Conservation (phyloP, 1,140 invertebrate genomes). For the Ptiloglossa arizonensis region DNA sequence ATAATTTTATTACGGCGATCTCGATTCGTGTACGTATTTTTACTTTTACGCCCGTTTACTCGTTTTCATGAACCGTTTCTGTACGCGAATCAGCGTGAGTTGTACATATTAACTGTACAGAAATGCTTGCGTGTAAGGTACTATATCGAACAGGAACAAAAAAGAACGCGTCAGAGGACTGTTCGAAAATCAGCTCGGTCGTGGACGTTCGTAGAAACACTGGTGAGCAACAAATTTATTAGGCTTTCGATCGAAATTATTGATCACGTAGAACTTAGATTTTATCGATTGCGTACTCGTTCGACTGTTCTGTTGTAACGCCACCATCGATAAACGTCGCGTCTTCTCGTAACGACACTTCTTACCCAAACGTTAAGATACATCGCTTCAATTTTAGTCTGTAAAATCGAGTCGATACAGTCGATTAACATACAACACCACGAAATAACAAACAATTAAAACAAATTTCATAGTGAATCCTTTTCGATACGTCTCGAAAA, state of each 20-base stretch:
- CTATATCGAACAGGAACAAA: constrained; percentile 4
- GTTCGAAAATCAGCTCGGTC: constrained; percentile 3
- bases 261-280: background rate
- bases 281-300: constrained; percentile 10
- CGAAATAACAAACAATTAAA: too few species aligned
- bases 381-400: background rate
- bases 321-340: background rate
- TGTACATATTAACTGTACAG: background rate
- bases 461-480: too few species aligned
- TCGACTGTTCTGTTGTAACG: background rate
- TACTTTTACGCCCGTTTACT: too few species aligned
- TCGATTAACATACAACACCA: too few species aligned
- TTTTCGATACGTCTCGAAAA: too few species aligned
- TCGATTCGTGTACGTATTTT: background rate
- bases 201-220: constrained; percentile 10
- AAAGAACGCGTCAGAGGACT: constrained; percentile 15
- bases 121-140: background rate
- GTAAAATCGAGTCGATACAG: background rate
- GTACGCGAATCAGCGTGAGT: background rate
- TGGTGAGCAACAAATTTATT: constrained; percentile 23
- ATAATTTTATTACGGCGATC: background rate
- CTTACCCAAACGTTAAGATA: background rate
- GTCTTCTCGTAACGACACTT: background rate
- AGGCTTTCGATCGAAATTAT: constrained; percentile 33
- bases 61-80: background rate